A percentile compares a stretch with the other conserved stretches of the same genome.
These are phyloP conservation scores for Premnoplex brunnescens DNA, from an alignment of 2,797 vertebrate species.

Conservation along the genomic window DNA sequence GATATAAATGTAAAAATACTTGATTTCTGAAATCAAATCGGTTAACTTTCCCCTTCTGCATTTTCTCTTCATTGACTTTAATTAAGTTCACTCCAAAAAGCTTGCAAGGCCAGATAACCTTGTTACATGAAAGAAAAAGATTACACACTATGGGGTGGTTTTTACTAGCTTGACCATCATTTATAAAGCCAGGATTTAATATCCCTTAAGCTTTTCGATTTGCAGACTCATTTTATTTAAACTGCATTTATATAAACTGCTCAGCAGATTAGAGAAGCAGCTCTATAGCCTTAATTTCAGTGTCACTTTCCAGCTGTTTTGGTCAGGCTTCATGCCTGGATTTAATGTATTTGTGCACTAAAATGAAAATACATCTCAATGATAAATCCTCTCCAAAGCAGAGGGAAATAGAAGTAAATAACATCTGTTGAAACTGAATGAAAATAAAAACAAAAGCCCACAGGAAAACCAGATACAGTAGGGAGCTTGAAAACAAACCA, in stretches of 20 bases:
- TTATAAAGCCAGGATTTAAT: constrained; percentile 60
- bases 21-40: not conserved
- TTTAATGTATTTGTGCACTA: constrained; percentile 48
- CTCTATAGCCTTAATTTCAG: constrained; percentile 62
- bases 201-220: constrained; percentile 63
- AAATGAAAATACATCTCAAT: constrained; percentile 50
- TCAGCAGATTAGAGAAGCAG: constrained; percentile 56
- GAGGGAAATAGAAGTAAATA: constrained; percentile 52
- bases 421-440: constrained; percentile 38
- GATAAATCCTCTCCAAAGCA: constrained; percentile 57
- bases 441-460: constrained; percentile 44
- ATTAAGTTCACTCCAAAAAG: constrained; percentile 55
- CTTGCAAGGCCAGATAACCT: constrained; percentile 50
- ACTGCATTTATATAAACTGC: constrained; percentile 67
- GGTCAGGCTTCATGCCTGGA: constrained; percentile 42
- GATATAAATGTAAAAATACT: not conserved
- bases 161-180: constrained; percentile 34
- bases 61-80: constrained; percentile 56
- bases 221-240: constrained; percentile 67
- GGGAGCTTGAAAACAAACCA: constrained; percentile 14
- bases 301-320: constrained; percentile 69
- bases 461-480: not conserved
- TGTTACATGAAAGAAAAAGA: constrained; percentile 55
- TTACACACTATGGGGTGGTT: constrained; percentile 10
- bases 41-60: not conserved